These are phyloP conservation scores for Glossophaga mutica DNA, from an alignment of 2,797 vertebrate genomes.

Conservation along the genomic window DNA sequence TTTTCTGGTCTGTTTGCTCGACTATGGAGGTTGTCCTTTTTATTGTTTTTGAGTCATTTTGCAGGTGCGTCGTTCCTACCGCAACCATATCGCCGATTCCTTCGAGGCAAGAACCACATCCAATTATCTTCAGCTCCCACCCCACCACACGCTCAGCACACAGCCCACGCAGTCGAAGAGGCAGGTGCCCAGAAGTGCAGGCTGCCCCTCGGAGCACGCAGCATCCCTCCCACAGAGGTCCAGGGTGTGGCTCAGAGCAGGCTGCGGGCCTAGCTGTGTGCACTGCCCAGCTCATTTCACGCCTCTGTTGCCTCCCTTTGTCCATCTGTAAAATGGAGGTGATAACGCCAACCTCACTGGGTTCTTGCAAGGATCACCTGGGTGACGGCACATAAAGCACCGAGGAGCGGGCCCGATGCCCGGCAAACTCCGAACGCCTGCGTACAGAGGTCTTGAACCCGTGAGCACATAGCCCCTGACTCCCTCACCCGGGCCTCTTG, in stretches of 20 bases:
- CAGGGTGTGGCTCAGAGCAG: neutral
- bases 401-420: neutral
- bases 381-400: neutral
- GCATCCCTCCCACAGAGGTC: rapidly evolving
- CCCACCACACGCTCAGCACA: neutral
- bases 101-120: constrained; percentile 1
- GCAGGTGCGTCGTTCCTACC: neutral
- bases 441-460: neutral
- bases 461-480: rapidly evolving
- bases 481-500: neutral
- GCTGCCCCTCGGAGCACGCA: neutral
- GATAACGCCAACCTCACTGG: neutral
- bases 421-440: rapidly evolving
- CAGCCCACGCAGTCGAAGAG: neutral
- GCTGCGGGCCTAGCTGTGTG: neutral
- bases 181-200: neutral
- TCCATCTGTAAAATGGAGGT: neutral
- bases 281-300: neutral
- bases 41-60: neutral
- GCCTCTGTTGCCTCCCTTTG: neutral
- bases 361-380: neutral
- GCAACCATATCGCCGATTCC: neutral
- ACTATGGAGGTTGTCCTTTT: neutral
- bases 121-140: neutral
- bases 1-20: neutral